Base-by-base conservation (phyloP, 2,113 vertebrate species). In the Pygathrix nemaeus region DNA sequence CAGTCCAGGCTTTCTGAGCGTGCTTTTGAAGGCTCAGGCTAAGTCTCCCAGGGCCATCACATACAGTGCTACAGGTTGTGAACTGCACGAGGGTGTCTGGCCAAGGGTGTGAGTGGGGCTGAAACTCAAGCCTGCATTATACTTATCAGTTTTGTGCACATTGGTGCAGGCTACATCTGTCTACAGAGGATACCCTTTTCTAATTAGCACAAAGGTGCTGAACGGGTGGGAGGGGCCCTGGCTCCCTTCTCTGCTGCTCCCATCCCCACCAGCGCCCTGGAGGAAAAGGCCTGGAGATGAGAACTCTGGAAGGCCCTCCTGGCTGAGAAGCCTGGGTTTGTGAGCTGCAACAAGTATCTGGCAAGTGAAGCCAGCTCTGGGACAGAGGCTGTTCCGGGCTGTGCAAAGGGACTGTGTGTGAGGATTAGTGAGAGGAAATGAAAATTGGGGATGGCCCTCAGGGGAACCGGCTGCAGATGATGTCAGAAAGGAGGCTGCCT, bases 371-470 rank as follows among this genome's bases (percentile, higher is more conserved):
- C 95, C 96, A 97, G 92, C 96, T 96, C 95, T 1, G 6, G 96
- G 96, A 97, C 95, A 97, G 93, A 97, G 97, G 92, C 92, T 93
- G 95, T 97, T 97, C 82, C 32, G 91, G 97, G 93, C 96, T 97
- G 89, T 97, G 98, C 97, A 97, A 98, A 96, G 97, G 97, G 97
- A 97, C 95, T 95, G 88, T 75, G 85, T 97, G 92, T 97, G 83
- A 97, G 96, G 96, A 98, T 98, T 97, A 97, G 95, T 80, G 92
- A 97, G 87, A 97, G 97, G 98, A 98, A 98, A 97, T 97, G 96
- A 98, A 97, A 98, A 97, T 97, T 98, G 97, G 93, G 96, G 97
- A 97, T 97, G 96, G 94, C 97, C 89, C 96, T 96, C 96, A 6
- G 94, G 96, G 93, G 97, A 97, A 95, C 55, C 96, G 95, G 88